A percentile compares a stretch with the other conserved stretches of the same genome.
phyloP scores from a whole-genome alignment of 2,797 vertebrate species.

The Periparus ater region DNA sequence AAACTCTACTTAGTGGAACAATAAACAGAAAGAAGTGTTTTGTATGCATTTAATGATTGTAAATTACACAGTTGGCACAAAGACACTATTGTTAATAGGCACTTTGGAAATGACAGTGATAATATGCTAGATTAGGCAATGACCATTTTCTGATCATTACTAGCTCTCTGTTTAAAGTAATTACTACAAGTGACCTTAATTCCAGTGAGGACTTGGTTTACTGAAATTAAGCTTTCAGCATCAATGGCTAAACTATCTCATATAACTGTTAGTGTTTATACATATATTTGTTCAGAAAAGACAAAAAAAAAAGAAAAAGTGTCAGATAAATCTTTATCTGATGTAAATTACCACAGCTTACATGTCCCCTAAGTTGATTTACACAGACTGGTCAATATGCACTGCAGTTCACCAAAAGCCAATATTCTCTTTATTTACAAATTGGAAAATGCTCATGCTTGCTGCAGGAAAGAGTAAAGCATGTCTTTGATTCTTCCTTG shows the following conservation, averaged over 20 bases:
- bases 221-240: neutral
- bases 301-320: neutral
- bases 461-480: neutral
- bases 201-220: neutral
- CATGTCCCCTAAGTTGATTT: neutral
- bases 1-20: neutral
- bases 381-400: neutral
- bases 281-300: neutral
- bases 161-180: slow-evolving; percentile 8
- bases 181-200: neutral
- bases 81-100: neutral
- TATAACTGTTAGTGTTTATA: neutral
- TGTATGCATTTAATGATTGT: neutral
- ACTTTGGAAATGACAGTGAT: neutral
- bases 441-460: slow-evolving; percentile 7
- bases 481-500: neutral
- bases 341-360: neutral
- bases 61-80: neutral
- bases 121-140: neutral
- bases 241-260: neutral
- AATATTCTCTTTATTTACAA: slow-evolving; percentile 14
- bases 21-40: neutral
- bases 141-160: slow-evolving; percentile 20
- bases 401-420: neutral
- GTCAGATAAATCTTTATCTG: slow-evolving; percentile 5